phyloP scores from a whole-genome alignment of 2,888 invertebrate genomes.

The Oligia latruncula region DNA sequence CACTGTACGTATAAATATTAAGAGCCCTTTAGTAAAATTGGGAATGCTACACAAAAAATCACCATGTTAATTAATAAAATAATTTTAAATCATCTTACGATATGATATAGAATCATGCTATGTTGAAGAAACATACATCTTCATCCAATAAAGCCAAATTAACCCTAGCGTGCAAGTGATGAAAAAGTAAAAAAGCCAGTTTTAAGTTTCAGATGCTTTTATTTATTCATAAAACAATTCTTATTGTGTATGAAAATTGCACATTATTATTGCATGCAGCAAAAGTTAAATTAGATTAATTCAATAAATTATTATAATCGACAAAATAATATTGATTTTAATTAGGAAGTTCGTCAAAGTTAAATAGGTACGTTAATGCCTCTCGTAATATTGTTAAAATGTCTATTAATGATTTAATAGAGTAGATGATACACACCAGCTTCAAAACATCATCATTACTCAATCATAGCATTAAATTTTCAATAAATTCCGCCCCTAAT shows the following conservation, averaged over 20 bases:
- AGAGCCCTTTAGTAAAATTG: neutral
- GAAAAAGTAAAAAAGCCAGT: too few relatives aligned
- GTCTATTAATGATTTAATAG: neutral
- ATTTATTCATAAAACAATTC: neutral
- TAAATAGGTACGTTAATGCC: neutral
- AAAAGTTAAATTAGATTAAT: neutral
- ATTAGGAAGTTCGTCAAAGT: neutral
- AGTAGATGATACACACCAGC: neutral
- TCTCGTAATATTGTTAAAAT: neutral
- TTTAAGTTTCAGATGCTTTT: too few relatives aligned
- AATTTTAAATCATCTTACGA: neutral
- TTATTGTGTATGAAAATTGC: neutral
- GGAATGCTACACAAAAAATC: neutral
- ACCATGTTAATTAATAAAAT: neutral
- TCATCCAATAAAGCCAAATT: neutral
- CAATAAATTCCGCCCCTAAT: conserved; percentile 38
- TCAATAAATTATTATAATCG: neutral
- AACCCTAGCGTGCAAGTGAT: neutral
- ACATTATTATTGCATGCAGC: neutral
- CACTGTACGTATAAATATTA: neutral
- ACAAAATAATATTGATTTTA: neutral
- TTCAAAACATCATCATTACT: conserved; percentile 10
- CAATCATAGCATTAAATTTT: conserved; percentile 31
- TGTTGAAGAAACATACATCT: neutral
- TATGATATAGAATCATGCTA: too few relatives aligned